Conservation (phyloP, 2,113 vertebrate genomes). For the Nycticebus coucang region DNA sequence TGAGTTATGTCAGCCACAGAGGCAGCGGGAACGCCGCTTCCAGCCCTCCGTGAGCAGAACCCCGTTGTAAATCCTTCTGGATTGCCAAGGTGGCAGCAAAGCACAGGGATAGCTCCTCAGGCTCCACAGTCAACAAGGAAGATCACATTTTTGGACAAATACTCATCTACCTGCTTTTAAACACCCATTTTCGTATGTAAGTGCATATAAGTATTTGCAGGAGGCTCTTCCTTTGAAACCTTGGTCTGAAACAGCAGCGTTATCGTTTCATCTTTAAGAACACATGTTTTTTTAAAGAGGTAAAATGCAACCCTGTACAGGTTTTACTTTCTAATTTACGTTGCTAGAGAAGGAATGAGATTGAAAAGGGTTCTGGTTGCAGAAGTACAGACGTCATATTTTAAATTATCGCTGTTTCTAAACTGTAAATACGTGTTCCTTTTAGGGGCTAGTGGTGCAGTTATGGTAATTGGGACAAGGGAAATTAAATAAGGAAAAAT, state of each 20-base stretch:
- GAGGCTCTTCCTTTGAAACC: background rate
- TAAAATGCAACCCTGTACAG: background rate
- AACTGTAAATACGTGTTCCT: background rate
- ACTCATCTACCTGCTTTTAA: background rate
- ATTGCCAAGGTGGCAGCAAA: slow-evolving; percentile 88
- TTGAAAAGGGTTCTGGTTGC: background rate
- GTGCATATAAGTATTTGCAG: background rate
- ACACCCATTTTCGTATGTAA: background rate
- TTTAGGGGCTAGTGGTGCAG: background rate
- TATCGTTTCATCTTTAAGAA: slow-evolving; percentile 52
- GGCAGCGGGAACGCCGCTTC: background rate
- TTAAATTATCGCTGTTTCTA: slow-evolving; percentile 1
- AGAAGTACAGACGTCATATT: background rate
- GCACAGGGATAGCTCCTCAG: slow-evolving; percentile 61
- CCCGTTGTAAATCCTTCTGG: slow-evolving; percentile 81
- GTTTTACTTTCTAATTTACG: slow-evolving; percentile 60
- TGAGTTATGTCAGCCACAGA: background rate
- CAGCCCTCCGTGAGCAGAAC: background rate
- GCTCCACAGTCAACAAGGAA: background rate
- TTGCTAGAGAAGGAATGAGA: slow-evolving; percentile 25
- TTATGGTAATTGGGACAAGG: slow-evolving; percentile 9
- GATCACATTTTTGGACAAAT: background rate
- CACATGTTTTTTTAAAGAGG: background rate
- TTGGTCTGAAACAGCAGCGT: background rate
- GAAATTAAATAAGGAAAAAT: background rate